These are phyloP conservation scores for Sylvietta virens DNA, from an alignment of 2,113 vertebrate species.

Conservation along the genomic window DNA sequence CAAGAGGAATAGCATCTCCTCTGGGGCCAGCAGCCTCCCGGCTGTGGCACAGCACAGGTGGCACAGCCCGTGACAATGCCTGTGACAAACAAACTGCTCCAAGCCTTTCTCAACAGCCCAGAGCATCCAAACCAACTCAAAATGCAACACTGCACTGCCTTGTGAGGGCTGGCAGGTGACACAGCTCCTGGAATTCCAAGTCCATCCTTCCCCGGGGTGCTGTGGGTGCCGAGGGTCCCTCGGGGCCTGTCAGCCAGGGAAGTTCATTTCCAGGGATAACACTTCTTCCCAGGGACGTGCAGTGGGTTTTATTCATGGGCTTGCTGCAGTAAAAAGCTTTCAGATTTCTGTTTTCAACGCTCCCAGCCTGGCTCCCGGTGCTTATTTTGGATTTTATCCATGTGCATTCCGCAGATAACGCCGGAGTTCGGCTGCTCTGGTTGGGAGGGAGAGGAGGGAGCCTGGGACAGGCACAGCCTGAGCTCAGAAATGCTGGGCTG, in stretches of 20 bases:
- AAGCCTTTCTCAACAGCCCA: background rate
- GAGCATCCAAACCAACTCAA: background rate
- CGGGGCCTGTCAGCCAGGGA: background rate
- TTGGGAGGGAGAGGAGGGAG: background rate
- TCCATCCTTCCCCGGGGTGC: rapidly evolving
- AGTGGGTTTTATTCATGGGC: background rate
- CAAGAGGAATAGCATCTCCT: background rate
- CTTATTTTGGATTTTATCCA: background rate
- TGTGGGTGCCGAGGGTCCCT: rapidly evolving
- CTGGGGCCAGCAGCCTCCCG: background rate
- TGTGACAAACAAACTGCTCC: background rate
- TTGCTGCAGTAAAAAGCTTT: background rate
- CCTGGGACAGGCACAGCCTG: rapidly evolving
- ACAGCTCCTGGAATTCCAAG: background rate
- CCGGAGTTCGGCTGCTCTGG: background rate
- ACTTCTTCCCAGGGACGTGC: background rate
- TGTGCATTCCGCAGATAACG: background rate
- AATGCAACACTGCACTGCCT: rapidly evolving
- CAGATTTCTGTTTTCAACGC: background rate
- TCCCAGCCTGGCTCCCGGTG: background rate
- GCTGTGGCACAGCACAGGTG: background rate
- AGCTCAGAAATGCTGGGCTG: background rate
- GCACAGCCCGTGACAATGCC: background rate
- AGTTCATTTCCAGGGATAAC: background rate
- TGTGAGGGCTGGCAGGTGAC: background rate